Conservation (phyloP, 64 coral and sea anemone genomes). For the Montipora cactus region DNA sequence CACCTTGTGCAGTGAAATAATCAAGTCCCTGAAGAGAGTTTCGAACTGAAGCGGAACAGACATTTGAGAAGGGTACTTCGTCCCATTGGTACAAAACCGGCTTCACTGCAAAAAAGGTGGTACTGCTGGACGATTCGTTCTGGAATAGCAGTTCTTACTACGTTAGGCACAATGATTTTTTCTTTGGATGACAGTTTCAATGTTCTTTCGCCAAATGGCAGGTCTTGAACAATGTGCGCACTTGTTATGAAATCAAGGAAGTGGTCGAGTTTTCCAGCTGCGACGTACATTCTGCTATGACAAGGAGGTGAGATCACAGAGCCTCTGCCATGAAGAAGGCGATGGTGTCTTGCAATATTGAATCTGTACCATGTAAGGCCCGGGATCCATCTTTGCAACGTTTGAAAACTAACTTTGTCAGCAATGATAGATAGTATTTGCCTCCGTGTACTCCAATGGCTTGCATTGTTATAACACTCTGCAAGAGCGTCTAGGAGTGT, state of each 20-base stretch:
- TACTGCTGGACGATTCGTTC: slow-evolving; percentile 1
- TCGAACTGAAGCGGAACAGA: background rate
- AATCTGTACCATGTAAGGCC: background rate
- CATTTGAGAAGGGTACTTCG: slow-evolving; percentile 8
- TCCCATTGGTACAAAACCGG: background rate
- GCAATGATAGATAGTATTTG: background rate
- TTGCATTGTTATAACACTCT: background rate
- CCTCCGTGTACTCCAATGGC: background rate
- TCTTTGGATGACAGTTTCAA: background rate
- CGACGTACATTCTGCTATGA: background rate
- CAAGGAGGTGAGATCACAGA: background rate
- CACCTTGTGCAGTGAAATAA: background rate
- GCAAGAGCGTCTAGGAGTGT: background rate
- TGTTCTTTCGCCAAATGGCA: background rate
- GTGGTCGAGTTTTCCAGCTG: background rate
- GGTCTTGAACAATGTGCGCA: background rate
- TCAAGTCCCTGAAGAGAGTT: background rate
- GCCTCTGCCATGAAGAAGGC: background rate
- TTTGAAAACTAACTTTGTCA: background rate
- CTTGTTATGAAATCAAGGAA: slow-evolving; percentile 11
- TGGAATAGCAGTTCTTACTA: background rate
- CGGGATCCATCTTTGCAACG: background rate
- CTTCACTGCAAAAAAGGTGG: background rate
- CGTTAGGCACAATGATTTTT: background rate
- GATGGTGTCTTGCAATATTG: background rate